Conservation (phyloP, 2,113 vertebrate species). For the Nansenia antarctica region DNA sequence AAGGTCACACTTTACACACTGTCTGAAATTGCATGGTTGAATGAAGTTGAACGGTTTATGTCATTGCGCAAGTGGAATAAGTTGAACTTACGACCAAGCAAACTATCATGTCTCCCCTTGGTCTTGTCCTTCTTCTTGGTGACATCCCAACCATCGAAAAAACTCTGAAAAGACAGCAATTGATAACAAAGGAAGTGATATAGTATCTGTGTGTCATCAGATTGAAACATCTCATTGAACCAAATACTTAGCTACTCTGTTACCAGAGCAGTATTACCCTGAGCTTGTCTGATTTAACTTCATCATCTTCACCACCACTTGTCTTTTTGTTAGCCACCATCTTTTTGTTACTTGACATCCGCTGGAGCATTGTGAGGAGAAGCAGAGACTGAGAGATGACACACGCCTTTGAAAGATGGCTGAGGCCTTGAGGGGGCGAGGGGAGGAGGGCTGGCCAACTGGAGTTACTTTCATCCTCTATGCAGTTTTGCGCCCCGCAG, state of each 20-base stretch:
- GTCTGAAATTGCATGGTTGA: too few species aligned
- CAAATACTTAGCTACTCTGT: neutral
- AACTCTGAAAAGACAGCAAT: constrained; percentile 78
- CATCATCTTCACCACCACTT: neutral
- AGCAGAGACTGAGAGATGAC: constrained; percentile 22
- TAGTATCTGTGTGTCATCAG: neutral
- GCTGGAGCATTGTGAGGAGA: constrained; percentile 18
- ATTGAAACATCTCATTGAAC: neutral
- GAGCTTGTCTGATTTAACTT: constrained; percentile 31
- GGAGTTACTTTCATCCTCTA: constrained; percentile 34
- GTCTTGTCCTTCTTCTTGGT: constrained; percentile 94
- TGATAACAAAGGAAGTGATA: neutral
- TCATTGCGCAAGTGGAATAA: too few species aligned
- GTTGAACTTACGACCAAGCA: constrained; percentile 70
- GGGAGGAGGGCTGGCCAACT: neutral
- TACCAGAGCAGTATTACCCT: constrained; percentile 8
- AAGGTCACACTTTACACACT: too few species aligned
- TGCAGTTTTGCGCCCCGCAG: constrained; percentile 11
- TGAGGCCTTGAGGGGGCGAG: constrained; percentile 39
- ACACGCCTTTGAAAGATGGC: constrained; percentile 25
- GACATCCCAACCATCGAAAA: constrained; percentile 94
- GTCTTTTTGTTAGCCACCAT: constrained; percentile 25
- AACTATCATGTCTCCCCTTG: constrained; percentile 79
- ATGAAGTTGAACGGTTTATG: too few species aligned
- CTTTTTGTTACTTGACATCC: too few species aligned